Percentiles rank a stretch among this genome's conserved stretches.
phyloP scores from a whole-genome alignment of 2,113 vertebrate species.

The Acanthisitta chloris region DNA sequence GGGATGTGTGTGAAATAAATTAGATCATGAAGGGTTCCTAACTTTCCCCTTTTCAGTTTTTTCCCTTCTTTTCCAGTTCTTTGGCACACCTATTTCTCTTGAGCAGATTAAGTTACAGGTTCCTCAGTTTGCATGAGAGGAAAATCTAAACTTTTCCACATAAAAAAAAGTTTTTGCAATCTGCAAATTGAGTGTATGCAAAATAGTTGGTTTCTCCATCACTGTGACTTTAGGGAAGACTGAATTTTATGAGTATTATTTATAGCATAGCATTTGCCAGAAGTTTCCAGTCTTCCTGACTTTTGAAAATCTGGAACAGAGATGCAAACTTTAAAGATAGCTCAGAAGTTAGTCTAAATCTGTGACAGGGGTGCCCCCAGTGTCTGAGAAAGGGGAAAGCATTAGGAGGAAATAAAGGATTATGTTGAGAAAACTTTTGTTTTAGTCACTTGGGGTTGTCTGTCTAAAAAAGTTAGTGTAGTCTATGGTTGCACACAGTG shows the following conservation, averaged over 20 bases:
- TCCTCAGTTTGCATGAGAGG: not conserved
- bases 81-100: not conserved
- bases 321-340: not conserved
- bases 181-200: not conserved
- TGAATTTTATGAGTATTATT: not conserved
- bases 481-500: not conserved
- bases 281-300: not conserved
- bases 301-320: not conserved
- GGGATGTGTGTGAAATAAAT: constrained; percentile 1
- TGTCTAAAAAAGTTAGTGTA: not conserved
- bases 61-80: not conserved
- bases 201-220: not conserved
- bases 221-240: not conserved
- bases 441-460: not conserved
- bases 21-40: not conserved
- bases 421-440: not conserved
- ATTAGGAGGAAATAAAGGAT: not conserved
- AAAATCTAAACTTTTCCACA: constrained; percentile 6
- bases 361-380: not conserved
- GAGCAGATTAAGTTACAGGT: not conserved
- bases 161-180: not conserved
- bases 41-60: not conserved
- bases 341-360: not conserved
- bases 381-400: not conserved
- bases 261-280: not conserved